These are phyloP conservation scores for Pundamilia nyererei DNA, from an alignment of 2,113 vertebrate species.

Conservation along the genomic window DNA sequence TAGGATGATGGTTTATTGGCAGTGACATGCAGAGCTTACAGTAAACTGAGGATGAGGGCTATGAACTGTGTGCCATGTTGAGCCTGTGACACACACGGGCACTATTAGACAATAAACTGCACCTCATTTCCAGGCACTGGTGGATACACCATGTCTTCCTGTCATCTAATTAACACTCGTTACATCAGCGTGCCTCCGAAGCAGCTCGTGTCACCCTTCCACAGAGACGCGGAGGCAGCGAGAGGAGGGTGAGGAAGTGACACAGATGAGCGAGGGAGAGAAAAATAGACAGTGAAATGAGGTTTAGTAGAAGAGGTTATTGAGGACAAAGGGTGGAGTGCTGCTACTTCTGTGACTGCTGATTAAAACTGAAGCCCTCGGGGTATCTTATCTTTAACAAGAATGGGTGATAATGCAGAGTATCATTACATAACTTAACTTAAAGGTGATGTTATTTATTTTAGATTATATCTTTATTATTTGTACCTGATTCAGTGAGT, in stretches of 20 bases:
- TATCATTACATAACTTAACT: background rate
- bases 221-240: background rate
- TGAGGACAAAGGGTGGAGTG: background rate
- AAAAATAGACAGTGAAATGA: background rate
- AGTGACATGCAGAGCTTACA: background rate
- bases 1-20: background rate
- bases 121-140: constrained; percentile 1
- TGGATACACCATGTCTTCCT: background rate
- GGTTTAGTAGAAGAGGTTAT: background rate
- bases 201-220: background rate
- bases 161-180: constrained; percentile 11
- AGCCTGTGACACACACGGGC: background rate
- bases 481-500: background rate
- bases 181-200: background rate
- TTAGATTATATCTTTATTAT: background rate
- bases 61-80: background rate
- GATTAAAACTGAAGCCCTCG: background rate
- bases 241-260: background rate
- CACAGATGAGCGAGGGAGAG: background rate
- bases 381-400: background rate
- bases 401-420: background rate
- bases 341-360: background rate
- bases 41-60: background rate
- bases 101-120: background rate
- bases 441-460: background rate